Conservation (phyloP, 2,113 vertebrate genomes). For the Coturnix japonica region DNA sequence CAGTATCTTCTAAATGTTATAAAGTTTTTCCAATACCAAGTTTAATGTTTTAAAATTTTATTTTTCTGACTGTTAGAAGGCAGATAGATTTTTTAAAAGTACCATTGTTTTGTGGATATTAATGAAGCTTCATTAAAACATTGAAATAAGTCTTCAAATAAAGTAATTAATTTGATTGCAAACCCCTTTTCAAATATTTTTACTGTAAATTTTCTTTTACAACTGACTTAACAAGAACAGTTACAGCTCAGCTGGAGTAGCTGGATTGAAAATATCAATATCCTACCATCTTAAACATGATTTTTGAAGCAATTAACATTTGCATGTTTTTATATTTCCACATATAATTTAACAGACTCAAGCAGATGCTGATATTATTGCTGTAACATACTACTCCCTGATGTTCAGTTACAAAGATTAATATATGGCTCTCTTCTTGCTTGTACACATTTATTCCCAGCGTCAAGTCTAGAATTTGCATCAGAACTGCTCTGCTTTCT, state of each 20-base stretch:
- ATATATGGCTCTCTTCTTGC: background rate
- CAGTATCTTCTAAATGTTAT: background rate
- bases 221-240: background rate
- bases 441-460: background rate
- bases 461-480: conserved; percentile 8
- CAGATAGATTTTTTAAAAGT: background rate
- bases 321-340: background rate
- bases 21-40: background rate
- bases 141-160: background rate
- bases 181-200: background rate
- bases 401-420: background rate
- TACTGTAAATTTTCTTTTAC: background rate
- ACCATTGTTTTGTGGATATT: background rate
- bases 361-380: background rate
- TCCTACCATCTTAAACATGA: background rate
- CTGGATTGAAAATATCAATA: background rate
- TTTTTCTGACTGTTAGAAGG: background rate
- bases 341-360: background rate
- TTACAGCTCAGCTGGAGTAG: background rate
- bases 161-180: background rate
- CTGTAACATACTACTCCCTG: background rate
- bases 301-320: background rate
- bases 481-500: background rate
- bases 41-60: background rate
- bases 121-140: background rate